phyloP scores from a whole-genome alignment of 2,113 vertebrate genomes.

The Centropus unirufus region DNA sequence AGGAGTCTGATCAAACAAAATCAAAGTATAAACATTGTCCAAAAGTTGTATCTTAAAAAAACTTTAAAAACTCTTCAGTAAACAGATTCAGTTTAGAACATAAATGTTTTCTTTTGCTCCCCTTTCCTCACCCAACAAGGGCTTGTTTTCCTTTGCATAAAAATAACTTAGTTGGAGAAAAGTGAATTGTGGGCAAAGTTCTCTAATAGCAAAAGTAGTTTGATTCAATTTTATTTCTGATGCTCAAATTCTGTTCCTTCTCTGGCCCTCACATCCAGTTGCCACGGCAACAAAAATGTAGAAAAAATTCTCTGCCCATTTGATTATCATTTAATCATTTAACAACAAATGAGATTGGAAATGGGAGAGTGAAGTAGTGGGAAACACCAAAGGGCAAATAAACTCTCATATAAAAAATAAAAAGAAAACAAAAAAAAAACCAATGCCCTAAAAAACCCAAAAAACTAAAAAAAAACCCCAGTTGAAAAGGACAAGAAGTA shows the following conservation, averaged over 20 bases:
- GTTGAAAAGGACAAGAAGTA: not conserved
- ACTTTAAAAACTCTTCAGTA: not conserved
- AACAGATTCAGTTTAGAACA: not conserved
- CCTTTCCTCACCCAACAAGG: no score
- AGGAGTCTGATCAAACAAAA: not conserved
- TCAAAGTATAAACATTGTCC: not conserved
- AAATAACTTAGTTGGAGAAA: not conserved
- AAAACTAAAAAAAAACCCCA: not conserved
- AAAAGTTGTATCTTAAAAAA: not conserved
- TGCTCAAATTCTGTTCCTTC: conserved; percentile 6
- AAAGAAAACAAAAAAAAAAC: not conserved
- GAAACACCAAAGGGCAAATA: conserved; percentile 9
- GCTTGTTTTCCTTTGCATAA: not conserved
- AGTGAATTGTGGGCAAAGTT: conserved; percentile 6
- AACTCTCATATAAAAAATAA: not conserved
- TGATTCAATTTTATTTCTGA: conserved; percentile 29
- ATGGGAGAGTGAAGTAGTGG: not conserved
- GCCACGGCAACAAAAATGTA: conserved; percentile 8
- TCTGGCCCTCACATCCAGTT: not conserved
- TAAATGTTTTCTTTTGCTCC: not conserved
- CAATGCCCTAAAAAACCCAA: not conserved
- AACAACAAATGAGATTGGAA: not conserved
- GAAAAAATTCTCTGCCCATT: conserved; percentile 23
- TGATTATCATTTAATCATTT: conserved; percentile 47
- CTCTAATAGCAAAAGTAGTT: conserved; percentile 28